Percentiles rank a stretch among this genome's conserved stretches.
Evolutionary conservation across 2,888 invertebrate species (phyloP).

Genomic region (Hymenopus coronatus): DNA sequence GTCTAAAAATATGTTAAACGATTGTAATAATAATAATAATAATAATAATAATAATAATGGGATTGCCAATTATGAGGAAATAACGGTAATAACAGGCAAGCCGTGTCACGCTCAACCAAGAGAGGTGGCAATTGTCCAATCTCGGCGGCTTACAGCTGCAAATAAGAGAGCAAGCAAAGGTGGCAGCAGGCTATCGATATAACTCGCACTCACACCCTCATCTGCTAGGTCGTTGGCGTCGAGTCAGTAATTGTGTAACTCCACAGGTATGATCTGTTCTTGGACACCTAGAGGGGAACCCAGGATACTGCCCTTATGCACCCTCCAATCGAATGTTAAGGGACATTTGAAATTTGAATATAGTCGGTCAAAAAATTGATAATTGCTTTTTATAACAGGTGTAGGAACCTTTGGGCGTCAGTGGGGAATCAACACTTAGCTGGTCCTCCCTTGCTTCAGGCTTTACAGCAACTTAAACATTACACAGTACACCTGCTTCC

Average conservation of each 20-base stretch:
- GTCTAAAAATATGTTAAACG: too few relatives aligned
- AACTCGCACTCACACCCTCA: background rate
- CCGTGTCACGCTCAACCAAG: background rate
- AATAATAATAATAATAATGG: too few relatives aligned
- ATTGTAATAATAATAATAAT: too few relatives aligned
- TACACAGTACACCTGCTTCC: too few relatives aligned
- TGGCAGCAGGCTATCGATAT: background rate
- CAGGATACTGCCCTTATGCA: background rate
- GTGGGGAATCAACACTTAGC: too few relatives aligned
- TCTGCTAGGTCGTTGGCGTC: background rate
- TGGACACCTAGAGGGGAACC: background rate
- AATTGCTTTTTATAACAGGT: too few relatives aligned
- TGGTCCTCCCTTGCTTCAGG: too few relatives aligned
- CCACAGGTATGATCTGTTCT: background rate
- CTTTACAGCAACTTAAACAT: too few relatives aligned
- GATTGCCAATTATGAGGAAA: too few relatives aligned
- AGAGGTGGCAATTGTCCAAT: background rate
- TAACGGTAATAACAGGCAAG: background rate
- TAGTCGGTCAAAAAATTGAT: too few relatives aligned
- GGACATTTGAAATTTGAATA: too few relatives aligned
- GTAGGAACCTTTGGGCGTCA: too few relatives aligned
- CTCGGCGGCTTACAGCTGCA: background rate
- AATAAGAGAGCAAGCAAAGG: background rate
- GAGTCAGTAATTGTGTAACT: background rate
- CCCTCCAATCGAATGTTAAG: background rate